These are phyloP conservation scores for Tetragnatha versicolor DNA, from an alignment of 1,140 invertebrate species.

Conservation along the genomic window DNA sequence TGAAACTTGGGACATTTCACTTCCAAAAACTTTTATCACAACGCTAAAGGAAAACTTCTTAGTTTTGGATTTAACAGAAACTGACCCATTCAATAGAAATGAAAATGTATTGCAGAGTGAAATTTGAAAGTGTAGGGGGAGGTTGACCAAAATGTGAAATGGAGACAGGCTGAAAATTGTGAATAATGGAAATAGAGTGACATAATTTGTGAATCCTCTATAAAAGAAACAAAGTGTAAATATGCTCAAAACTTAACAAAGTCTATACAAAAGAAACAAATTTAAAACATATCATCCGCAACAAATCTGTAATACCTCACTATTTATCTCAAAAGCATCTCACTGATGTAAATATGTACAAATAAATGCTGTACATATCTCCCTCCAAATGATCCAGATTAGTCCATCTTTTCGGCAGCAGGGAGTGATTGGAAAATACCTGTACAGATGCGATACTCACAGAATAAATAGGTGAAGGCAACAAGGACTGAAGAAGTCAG, in stretches of 20 bases:
- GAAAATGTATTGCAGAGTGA: neutral
- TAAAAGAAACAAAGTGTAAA: neutral
- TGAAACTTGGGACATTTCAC: too few relatives aligned
- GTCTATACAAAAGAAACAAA: conserved; percentile 1
- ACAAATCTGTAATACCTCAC: conserved; percentile 18
- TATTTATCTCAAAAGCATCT: neutral
- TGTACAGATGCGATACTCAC: neutral
- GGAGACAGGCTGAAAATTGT: too few relatives aligned
- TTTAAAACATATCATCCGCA: neutral
- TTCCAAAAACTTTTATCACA: too few relatives aligned
- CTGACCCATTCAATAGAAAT: neutral
- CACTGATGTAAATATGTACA: conserved; percentile 34
- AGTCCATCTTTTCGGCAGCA: neutral
- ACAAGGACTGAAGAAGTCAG: neutral
- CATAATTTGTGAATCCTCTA: neutral
- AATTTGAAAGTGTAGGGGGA: neutral
- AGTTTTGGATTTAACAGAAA: too few relatives aligned
- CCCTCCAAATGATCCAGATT: conserved; percentile 13
- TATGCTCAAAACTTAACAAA: conserved; percentile 20
- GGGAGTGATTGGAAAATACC: neutral
- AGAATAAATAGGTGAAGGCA: neutral
- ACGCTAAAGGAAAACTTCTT: too few relatives aligned
- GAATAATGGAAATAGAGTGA: too few relatives aligned
- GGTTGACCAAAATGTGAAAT: too few relatives aligned
- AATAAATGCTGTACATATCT: conserved; percentile 10